Evolutionary conservation across 1,140 invertebrate species (phyloP), one percentile per base, ranked within the genome.

Genomic region (Pogonus chalceus): DNA sequence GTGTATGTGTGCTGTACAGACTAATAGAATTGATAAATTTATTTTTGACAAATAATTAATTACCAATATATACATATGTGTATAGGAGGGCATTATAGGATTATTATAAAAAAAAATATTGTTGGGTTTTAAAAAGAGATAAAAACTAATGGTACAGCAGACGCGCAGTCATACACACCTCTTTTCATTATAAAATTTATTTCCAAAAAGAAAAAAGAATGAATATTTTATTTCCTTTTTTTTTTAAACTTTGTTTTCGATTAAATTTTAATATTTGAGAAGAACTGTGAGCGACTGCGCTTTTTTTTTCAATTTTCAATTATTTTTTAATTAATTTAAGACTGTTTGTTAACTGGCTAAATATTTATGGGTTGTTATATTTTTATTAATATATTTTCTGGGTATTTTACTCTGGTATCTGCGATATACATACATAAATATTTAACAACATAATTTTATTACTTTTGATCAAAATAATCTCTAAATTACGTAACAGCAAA

Each of bases 11-110:
- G 59, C 64, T 66, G 65, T 68, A 68, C 65, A 68, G 66, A 62
- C 65, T 61, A 63, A 43, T 43, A 43, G 37, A 43, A 16, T 43
- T 63, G 59, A 64, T 62, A 57, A 59, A 62, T 57, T 67, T 62
- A 63, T 68, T 68, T 68, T 68, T 68, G 64, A 66, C 63, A 66
- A 66, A 68, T 65, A 61, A 68, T 67, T 64, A 66, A 31, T 43
- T 43, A 43, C 37, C 37, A 43, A 43, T 43, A 43, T 43, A 43
- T n/a, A 63, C 63, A 65, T 62, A 57, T 58, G 58, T 64, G 56
- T 67, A 68, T 65, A 65, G 60, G 58, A 57, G 66, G 63, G 37
- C 37, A 43, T 43, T n/a, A 43, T 43, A 63, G 59, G 58, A 58
- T 68, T 66, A 63, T 56, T 62, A 51, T 68, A 68, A 59, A 63